Percentiles rank a stretch among this genome's conserved stretches.
phyloP scores from a whole-genome alignment of 2,113 vertebrate genomes.

The Lynx canadensis region DNA sequence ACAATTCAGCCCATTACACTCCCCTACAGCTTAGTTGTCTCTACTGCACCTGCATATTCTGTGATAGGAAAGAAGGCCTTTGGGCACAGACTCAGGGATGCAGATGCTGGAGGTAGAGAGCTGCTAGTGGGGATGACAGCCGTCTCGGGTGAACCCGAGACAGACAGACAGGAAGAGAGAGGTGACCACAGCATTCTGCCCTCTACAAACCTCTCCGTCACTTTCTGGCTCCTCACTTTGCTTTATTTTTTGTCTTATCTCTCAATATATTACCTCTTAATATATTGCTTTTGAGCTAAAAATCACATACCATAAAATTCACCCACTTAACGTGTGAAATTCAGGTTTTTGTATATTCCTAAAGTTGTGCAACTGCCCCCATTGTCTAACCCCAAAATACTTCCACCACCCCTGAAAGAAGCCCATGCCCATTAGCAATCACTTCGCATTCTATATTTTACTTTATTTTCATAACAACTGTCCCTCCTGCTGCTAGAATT shows the following conservation, averaged over 20 bases:
- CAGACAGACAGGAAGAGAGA: fast-evolving
- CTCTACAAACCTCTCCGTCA: background rate
- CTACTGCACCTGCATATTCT: background rate
- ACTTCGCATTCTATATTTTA: background rate
- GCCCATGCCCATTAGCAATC: background rate
- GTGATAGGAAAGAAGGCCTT: background rate
- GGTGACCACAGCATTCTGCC: fast-evolving
- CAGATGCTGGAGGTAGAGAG: background rate
- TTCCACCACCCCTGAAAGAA: background rate
- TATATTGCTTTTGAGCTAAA: background rate
- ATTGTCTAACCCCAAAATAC: background rate
- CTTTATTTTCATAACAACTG: background rate
- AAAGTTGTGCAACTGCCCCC: background rate
- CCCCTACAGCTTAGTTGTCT: background rate
- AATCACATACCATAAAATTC: background rate
- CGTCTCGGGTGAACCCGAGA: background rate
- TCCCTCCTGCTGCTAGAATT: background rate
- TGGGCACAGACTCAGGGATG: fast-evolving
- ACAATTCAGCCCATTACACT: background rate
- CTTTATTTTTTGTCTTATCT: background rate
- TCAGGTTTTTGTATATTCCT: background rate
- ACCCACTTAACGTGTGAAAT: background rate
- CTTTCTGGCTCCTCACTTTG: background rate
- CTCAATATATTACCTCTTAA: background rate
- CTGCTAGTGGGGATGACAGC: background rate